Base-by-base conservation (phyloP, 2,888 invertebrate species). In the Drosophila sordidula region DNA sequence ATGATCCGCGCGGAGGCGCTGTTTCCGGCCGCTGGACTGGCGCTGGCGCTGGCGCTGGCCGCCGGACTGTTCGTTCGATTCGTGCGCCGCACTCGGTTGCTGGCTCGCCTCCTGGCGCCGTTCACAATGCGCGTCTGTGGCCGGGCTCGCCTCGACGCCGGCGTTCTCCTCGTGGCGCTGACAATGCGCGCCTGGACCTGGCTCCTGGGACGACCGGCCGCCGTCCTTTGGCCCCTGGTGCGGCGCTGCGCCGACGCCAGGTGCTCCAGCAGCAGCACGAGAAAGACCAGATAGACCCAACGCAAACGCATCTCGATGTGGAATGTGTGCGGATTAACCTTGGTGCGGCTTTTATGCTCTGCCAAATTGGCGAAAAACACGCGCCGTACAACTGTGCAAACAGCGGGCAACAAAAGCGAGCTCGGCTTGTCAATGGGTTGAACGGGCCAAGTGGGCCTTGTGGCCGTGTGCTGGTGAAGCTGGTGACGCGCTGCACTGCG, bases 321-420 rank as follows among this genome's bases (percentile, higher is more conserved):
- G 63, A 77, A 63, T 80, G 59, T 55, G 18, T 45, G 46, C 39
- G 26, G 4, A 29, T 45, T 39, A 55, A 32, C 65, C 73, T 52
- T 68, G 57, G 34, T 12, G 2, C 5, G 34, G 46, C 65, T 77
- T 80, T 78, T 78, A 83, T 76, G 62, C 65, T 47, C 29, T 8
- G 36, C 11, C 44, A 58, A 34, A 34, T 62, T 83, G 75, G 58
- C 42, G 25, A 51, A 14, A 52, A 50, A 64, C 36, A 56, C 14
- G 16, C 8, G 36, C 34, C 22, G 22, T 26, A 47, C 88, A 88
- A 70, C 88, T 83, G 83, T 72, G 61, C 68, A 79, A 83, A 83
- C 51, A 83, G 29, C 26, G 38, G 50, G 42, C 49, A 63, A 70
- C 52, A 74, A 62, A 47, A 47, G 50, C 34, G 16, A 56, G 32